A percentile compares a stretch with the other conserved stretches of the same genome.
These are phyloP conservation scores for Piaya cayana DNA, from an alignment of 2,113 vertebrate genomes.

Conservation along the genomic window DNA sequence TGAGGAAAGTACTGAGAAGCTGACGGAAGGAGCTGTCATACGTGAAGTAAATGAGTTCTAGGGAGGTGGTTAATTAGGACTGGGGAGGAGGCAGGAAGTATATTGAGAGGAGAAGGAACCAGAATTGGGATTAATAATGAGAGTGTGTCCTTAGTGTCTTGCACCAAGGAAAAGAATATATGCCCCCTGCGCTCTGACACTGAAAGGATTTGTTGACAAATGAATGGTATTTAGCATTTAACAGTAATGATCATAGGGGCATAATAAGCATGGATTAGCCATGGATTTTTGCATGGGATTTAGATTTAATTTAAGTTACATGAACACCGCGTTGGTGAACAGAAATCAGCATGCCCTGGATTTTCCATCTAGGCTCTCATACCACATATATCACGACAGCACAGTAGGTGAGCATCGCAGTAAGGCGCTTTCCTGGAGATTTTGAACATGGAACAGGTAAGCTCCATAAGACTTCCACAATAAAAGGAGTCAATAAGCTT, in stretches of 20 bases:
- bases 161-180: not conserved
- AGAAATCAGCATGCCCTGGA: constrained; percentile 15
- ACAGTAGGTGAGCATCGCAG: not conserved
- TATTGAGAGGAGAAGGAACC: not conserved
- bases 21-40: not conserved
- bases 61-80: not conserved
- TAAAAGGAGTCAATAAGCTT: constrained; percentile 25
- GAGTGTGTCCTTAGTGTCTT: not conserved
- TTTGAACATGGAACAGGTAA: not conserved
- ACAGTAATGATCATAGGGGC: constrained; percentile 31
- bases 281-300: constrained; percentile 51
- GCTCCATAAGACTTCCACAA: not conserved
- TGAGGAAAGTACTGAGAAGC: not conserved
- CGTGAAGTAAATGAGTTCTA: not conserved
- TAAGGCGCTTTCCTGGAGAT: constrained; percentile 57
- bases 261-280: constrained; percentile 53
- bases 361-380: constrained; percentile 30
- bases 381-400: not conserved
- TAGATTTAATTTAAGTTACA: constrained; percentile 31
- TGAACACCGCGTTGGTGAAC: not conserved
- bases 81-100: not conserved
- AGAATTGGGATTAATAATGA: not conserved
- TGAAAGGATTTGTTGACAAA: constrained; percentile 30
- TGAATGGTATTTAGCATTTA: constrained; percentile 39
- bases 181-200: not conserved